These are phyloP conservation scores for Isotomurus palustris DNA, from an alignment of 2,888 invertebrate genomes.

Conservation along the genomic window DNA sequence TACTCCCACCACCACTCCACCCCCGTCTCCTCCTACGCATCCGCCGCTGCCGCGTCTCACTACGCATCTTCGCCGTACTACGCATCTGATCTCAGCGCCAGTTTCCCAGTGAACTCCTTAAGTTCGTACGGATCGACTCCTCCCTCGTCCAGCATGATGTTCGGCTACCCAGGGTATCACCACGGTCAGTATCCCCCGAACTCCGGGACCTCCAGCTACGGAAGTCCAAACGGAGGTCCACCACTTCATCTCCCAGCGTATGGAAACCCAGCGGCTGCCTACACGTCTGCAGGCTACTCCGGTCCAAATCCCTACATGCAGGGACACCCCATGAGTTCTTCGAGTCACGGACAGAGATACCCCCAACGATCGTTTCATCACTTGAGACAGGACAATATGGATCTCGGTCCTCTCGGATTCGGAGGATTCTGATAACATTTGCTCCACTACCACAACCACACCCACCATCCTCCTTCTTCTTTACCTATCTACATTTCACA, in stretches of 20 bases:
- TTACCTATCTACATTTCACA: too few relatives aligned
- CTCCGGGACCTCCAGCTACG: constrained; percentile 24
- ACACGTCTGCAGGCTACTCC: constrained; percentile 38
- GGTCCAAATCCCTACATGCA: constrained; percentile 40
- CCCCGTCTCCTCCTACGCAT: constrained; percentile 33
- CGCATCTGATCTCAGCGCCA: constrained; percentile 41
- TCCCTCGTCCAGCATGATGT: constrained; percentile 40
- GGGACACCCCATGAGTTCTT: constrained; percentile 32
- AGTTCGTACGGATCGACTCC: constrained; percentile 43
- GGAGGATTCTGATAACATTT: constrained; percentile 54
- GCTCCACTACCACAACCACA: too few relatives aligned
- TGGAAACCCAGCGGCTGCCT: constrained; percentile 40
- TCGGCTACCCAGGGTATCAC: constrained; percentile 44
- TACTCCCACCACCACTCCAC: constrained; percentile 36
- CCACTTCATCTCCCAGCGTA: constrained; percentile 42
- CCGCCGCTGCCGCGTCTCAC: constrained; percentile 35
- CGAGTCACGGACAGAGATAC: constrained; percentile 27
- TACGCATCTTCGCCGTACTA: constrained; percentile 43
- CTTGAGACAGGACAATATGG: constrained; percentile 51
- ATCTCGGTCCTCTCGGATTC: constrained; percentile 52
- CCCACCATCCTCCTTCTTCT: too few relatives aligned
- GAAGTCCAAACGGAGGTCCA: constrained; percentile 34
- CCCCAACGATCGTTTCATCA: constrained; percentile 38
- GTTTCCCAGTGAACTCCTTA: constrained; percentile 41
- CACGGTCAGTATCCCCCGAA: constrained; percentile 34